These are phyloP conservation scores for Planococcus citri DNA, from an alignment of 1,140 invertebrate genomes.

Conservation along the genomic window DNA sequence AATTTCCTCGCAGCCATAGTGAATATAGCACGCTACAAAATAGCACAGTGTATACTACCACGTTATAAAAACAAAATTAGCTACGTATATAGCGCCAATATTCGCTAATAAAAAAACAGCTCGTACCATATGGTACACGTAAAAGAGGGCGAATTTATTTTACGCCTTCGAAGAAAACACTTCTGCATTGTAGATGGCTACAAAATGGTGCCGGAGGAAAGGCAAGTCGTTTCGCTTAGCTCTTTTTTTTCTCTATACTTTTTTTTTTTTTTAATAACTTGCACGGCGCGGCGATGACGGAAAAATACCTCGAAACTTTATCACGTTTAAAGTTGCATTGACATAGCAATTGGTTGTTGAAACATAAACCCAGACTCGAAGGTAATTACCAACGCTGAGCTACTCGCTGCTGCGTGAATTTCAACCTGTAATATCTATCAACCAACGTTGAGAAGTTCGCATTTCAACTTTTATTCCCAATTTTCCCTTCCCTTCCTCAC, in stretches of 20 bases:
- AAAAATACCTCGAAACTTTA: too few species aligned
- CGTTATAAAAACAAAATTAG: neutral
- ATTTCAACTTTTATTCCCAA: too few species aligned
- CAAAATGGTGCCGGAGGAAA: neutral
- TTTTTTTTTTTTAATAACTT: neutral
- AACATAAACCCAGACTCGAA: neutral
- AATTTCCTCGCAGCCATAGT: too few species aligned
- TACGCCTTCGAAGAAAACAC: neutral
- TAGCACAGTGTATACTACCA: neutral
- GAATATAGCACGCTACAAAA: neutral
- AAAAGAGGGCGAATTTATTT: neutral
- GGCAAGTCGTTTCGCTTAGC: too few species aligned
- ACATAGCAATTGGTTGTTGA: neutral
- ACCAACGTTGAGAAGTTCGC: too few species aligned
- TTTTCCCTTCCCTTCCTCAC: too few species aligned
- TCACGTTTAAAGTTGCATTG: neutral
- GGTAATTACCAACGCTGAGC: neutral
- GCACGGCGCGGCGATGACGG: neutral
- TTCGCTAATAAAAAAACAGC: constrained; percentile 1
- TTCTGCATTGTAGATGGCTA: neutral
- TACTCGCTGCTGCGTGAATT: too few species aligned
- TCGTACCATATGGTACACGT: neutral
- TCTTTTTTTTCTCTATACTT: too few species aligned
- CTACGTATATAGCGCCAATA: neutral
- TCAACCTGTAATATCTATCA: neutral